phyloP scores from a whole-genome alignment of 2,113 vertebrate species.

The Cacatua alba region DNA sequence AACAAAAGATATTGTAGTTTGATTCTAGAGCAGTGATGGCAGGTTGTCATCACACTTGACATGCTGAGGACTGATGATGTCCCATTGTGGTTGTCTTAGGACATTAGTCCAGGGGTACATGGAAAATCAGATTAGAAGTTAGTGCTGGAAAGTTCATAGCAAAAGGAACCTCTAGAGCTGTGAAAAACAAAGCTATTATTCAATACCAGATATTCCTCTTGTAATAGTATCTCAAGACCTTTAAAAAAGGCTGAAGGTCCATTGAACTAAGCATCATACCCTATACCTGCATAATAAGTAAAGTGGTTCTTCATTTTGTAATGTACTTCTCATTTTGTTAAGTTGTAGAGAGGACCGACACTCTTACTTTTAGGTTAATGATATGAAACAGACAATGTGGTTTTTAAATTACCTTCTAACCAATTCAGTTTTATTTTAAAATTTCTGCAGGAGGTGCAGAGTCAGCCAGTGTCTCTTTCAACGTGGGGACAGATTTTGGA shows the following conservation, averaged over 20 bases:
- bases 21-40: background rate
- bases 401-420: background rate
- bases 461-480: background rate
- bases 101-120: background rate
- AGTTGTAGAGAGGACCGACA: background rate
- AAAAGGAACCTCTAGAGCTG: background rate
- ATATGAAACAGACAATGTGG: background rate
- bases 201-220: background rate
- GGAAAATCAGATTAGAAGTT: background rate
- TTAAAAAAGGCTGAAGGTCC: background rate
- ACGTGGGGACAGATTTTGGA: background rate
- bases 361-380: background rate
- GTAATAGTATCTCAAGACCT: background rate
- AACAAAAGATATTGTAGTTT: background rate
- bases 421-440: background rate
- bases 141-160: background rate
- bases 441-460: background rate
- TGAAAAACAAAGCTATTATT: background rate
- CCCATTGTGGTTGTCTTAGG: background rate
- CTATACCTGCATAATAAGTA: background rate
- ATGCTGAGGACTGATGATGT: background rate
- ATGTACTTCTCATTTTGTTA: background rate
- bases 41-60: background rate
- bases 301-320: background rate
- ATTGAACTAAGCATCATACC: background rate